These are phyloP conservation scores for Acipenser ruthenus DNA, from an alignment of 2,797 vertebrate species.

Conservation along the genomic window DNA sequence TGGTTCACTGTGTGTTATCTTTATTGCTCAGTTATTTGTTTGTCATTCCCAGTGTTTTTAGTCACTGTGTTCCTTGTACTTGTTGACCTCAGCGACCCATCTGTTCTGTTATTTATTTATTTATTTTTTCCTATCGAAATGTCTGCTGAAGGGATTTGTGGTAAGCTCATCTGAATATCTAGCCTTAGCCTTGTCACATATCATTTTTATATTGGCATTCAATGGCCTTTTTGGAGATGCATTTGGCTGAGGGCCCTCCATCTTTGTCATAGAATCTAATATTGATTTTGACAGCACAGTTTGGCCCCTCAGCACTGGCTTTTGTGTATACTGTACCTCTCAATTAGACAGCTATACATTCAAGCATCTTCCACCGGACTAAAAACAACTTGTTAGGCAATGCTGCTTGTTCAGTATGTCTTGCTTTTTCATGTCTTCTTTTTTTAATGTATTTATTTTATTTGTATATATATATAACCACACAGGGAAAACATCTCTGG, in stretches of 20 bases:
- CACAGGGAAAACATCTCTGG: no score
- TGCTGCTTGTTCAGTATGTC: no score
- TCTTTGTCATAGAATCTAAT: constrained; percentile 52
- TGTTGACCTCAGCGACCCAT: constrained; percentile 29
- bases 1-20: not conserved
- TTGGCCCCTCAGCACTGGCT: not conserved
- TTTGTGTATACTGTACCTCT: not conserved
- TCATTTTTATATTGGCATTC: constrained; percentile 46
- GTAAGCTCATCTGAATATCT: constrained; percentile 54
- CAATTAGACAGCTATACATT: no score
- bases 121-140: constrained; percentile 40
- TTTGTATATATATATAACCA: no score
- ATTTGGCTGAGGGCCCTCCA: constrained; percentile 43
- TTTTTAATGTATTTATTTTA: no score
- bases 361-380: no score
- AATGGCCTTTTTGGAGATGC: constrained; percentile 32
- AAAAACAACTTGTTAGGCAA: no score
- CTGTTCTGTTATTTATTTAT: constrained; percentile 25
- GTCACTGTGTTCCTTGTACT: constrained; percentile 13
- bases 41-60: constrained; percentile 23
- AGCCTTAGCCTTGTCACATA: constrained; percentile 52
- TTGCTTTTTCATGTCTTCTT: no score
- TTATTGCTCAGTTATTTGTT: constrained; percentile 7
- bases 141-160: constrained; percentile 54
- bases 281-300: constrained; percentile 50